Conservation (phyloP, 2,797 vertebrate species). For the Protonibea diacanthus region DNA sequence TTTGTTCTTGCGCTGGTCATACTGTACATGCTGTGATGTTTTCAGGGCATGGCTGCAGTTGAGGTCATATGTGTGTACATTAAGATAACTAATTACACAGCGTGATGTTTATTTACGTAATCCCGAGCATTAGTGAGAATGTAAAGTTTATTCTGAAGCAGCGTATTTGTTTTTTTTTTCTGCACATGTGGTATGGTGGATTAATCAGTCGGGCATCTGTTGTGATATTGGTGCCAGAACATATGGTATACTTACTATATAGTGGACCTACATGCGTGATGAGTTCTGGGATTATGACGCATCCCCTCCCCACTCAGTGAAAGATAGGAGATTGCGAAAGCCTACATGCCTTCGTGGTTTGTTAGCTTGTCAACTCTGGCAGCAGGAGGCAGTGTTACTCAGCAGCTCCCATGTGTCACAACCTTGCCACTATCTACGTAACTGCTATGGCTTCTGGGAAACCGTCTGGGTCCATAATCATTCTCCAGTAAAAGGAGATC, state of each 20-base stretch:
- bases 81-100: constrained; percentile 28
- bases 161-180: not conserved
- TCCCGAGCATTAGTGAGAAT: not conserved
- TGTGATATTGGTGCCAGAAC: constrained; percentile 24
- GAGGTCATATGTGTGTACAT: constrained; percentile 43
- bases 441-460: constrained; percentile 82
- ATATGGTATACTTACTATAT: constrained; percentile 9
- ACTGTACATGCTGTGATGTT: constrained; percentile 48
- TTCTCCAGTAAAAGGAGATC: constrained; percentile 71
- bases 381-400: constrained; percentile 81
- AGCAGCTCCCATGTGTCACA: constrained; percentile 77
- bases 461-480: constrained; percentile 66
- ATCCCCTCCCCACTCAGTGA: constrained; percentile 26
- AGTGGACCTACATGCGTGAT: constrained; percentile 14
- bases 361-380: constrained; percentile 69
- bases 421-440: constrained; percentile 50
- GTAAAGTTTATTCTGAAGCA: constrained; percentile 13
- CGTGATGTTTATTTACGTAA: constrained; percentile 24
- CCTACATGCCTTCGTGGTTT: constrained; percentile 69
- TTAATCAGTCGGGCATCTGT: not conserved
- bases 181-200: not conserved
- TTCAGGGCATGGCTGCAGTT: constrained; percentile 63
- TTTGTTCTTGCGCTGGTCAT: constrained; percentile 37
- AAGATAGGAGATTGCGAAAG: constrained; percentile 63
- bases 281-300: constrained; percentile 54